phyloP scores from a whole-genome alignment of 2,888 invertebrate species.

The Hypsopygia costalis region DNA sequence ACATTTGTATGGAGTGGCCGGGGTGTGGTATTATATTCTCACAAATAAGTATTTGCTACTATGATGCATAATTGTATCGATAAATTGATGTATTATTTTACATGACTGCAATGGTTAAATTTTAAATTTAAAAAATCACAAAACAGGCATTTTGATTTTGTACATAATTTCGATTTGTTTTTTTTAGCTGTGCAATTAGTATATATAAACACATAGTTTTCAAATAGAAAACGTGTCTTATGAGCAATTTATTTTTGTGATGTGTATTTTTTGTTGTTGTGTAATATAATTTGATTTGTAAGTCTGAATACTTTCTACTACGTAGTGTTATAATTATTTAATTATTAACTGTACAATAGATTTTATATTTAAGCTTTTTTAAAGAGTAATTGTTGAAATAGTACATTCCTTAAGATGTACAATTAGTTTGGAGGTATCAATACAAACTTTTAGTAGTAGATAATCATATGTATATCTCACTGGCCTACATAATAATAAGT shows the following conservation, averaged over 20 bases:
- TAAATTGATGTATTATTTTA: too few species aligned
- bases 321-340: constrained; percentile 65
- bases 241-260: neutral
- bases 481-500: constrained; percentile 24
- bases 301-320: too few species aligned
- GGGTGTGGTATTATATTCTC: too few species aligned
- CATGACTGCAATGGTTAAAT: too few species aligned
- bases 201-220: neutral
- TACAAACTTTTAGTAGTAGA: constrained; percentile 16
- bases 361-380: constrained; percentile 39
- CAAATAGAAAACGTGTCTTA: neutral
- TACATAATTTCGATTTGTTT: too few species aligned
- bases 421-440: constrained; percentile 48
- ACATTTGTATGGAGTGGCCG: too few species aligned
- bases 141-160: too few species aligned
- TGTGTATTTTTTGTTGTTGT: neutral
- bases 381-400: constrained; percentile 52
- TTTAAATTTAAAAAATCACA: too few species aligned
- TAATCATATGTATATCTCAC: constrained; percentile 29
- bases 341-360: constrained; percentile 45
- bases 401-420: constrained; percentile 77
- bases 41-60: too few species aligned
- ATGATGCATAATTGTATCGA: too few species aligned
- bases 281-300: constrained; percentile 49
- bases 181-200: neutral